Conservation (phyloP, 2,797 vertebrate species). For the Stomatorhinus walkeri region DNA sequence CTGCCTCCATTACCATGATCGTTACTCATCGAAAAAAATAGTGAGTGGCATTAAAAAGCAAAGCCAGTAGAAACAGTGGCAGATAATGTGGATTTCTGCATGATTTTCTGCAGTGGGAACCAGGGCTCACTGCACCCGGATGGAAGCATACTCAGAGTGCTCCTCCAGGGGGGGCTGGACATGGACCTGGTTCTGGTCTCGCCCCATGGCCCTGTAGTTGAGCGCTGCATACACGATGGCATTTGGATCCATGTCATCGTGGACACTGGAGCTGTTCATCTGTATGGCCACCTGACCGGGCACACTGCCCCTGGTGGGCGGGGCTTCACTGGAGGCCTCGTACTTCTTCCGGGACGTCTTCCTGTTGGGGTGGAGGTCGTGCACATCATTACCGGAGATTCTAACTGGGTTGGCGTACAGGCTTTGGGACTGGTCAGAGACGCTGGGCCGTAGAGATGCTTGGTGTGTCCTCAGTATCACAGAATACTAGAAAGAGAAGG, state of each 20-base stretch:
- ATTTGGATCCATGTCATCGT: background rate
- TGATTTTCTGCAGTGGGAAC: background rate
- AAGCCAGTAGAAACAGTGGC: background rate
- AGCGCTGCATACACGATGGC: slow-evolving; percentile 36
- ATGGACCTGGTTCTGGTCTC: background rate
- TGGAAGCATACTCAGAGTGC: slow-evolving; percentile 34
- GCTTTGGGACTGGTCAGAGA: slow-evolving; percentile 26
- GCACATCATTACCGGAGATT: background rate
- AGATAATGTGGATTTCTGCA: background rate
- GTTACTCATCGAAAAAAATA: background rate
- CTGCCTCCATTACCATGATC: background rate
- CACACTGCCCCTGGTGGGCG: background rate
- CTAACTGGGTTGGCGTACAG: background rate
- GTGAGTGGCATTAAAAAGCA: background rate
- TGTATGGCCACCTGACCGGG: background rate
- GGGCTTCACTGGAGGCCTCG: background rate
- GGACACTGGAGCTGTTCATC: background rate
- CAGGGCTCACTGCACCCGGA: slow-evolving; percentile 34
- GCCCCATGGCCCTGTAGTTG: slow-evolving; percentile 15
- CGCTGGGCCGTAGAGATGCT: background rate
- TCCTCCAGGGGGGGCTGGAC: background rate
- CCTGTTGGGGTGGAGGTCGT: background rate
- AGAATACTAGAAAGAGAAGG: slow-evolving; percentile 36
- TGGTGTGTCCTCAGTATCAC: slow-evolving; percentile 28
- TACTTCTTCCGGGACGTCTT: slow-evolving; percentile 21